A percentile compares a stretch with the other conserved stretches of the same genome.
These are phyloP conservation scores for Malaclemys terrapin DNA, from an alignment of 2,113 vertebrate species.

Conservation along the genomic window DNA sequence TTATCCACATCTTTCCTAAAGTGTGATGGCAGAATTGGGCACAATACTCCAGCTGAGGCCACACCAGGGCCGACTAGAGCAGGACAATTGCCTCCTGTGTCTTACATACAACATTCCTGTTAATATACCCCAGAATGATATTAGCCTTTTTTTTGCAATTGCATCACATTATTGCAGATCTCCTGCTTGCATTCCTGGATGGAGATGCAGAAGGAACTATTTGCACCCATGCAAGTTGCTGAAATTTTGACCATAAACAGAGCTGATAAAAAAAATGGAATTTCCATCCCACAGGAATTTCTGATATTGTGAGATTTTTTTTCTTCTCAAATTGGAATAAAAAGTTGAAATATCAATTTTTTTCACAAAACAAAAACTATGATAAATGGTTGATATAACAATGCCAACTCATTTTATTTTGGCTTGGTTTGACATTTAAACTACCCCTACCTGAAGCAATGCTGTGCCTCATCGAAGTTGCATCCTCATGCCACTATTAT, in stretches of 20 bases:
- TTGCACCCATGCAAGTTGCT: not conserved
- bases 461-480: not conserved
- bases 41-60: too few species aligned
- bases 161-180: too few species aligned
- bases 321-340: not conserved
- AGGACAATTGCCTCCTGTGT: too few species aligned
- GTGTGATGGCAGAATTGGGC: too few species aligned
- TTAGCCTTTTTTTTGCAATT: too few species aligned
- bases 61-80: too few species aligned
- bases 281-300: not conserved
- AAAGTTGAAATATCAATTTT: too few species aligned
- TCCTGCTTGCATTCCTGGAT: rapidly evolving
- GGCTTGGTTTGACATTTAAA: not conserved
- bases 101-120: too few species aligned
- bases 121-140: too few species aligned
- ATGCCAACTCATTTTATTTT: rapidly evolving
- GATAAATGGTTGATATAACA: not conserved
- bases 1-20: too few species aligned
- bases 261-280: rapidly evolving
- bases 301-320: not conserved
- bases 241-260: not conserved
- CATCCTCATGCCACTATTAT: not conserved
- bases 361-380: not conserved
- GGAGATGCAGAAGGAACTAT: too few species aligned
- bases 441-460: not conserved